These are phyloP conservation scores for Mus spretus DNA, from an alignment of 2,797 vertebrate genomes.

Conservation along the genomic window DNA sequence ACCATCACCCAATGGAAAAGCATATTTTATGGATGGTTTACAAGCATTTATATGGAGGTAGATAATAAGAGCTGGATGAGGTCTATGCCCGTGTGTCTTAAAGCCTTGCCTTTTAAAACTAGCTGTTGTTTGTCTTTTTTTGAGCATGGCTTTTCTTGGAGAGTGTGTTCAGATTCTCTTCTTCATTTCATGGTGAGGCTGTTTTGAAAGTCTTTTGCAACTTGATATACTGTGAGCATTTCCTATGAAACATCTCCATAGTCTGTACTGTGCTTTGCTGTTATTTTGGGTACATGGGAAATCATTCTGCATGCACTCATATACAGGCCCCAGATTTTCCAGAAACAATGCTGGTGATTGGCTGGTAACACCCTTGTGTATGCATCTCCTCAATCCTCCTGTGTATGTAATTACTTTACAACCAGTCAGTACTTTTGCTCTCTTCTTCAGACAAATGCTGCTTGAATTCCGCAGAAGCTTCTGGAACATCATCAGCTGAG, in stretches of 20 bases:
- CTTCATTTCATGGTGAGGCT: not conserved
- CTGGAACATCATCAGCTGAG: slow-evolving; percentile 11
- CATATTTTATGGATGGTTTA: not conserved
- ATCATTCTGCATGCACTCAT: not conserved
- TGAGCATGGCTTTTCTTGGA: not conserved
- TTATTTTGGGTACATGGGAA: not conserved
- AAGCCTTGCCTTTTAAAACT: not conserved
- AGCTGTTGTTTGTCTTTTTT: not conserved
- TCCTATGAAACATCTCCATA: not conserved
- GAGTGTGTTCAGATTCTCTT: not conserved
- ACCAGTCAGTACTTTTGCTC: slow-evolving; percentile 4
- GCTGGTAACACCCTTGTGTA: not conserved
- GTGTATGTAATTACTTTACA: slow-evolving; percentile 9
- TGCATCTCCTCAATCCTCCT: not conserved
- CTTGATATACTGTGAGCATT: not conserved
- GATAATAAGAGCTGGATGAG: not conserved
- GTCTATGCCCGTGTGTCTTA: not conserved
- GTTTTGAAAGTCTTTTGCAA: not conserved
- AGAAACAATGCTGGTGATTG: not conserved
- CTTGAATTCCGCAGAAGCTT: slow-evolving; percentile 41
- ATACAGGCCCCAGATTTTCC: not conserved
- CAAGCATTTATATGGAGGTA: not conserved
- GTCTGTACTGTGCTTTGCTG: not conserved
- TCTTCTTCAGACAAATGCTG: not conserved
- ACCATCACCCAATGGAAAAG: not conserved